phyloP scores from a whole-genome alignment of 2,888 invertebrate genomes.

The Koerneria pararmatus region DNA sequence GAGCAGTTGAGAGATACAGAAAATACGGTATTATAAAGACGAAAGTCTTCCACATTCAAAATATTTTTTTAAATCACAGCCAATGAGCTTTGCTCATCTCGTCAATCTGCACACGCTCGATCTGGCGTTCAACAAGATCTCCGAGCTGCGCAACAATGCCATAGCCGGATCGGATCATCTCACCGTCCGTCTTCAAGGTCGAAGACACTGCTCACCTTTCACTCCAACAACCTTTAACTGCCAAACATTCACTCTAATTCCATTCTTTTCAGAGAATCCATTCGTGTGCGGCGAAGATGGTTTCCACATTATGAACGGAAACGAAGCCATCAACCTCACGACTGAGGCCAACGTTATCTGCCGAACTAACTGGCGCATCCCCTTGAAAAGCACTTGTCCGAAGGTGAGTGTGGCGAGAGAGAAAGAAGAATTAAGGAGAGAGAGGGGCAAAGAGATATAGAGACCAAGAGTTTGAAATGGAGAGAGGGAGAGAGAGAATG shows the following conservation, averaged over 20 bases:
- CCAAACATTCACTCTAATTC: not conserved
- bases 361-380: slow-evolving; percentile 41
- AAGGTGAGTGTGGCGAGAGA: slow-evolving; percentile 30
- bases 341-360: slow-evolving; percentile 56
- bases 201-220: not conserved
- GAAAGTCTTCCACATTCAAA: too few species aligned
- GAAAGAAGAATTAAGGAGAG: too few species aligned
- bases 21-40: too few species aligned
- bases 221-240: not conserved
- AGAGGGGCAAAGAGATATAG: too few species aligned
- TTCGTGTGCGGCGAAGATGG: slow-evolving; percentile 58
- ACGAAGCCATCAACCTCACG: slow-evolving; percentile 56
- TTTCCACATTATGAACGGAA: slow-evolving; percentile 59
- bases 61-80: slow-evolving; percentile 33
- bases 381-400: slow-evolving; percentile 49
- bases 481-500: too few species aligned
- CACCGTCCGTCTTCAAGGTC: slow-evolving; percentile 56
- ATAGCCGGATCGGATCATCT: slow-evolving; percentile 53
- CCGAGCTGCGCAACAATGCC: slow-evolving; percentile 45
- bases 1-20: too few species aligned
- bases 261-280: slow-evolving; percentile 55
- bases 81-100: slow-evolving; percentile 71
- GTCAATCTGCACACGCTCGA: slow-evolving; percentile 85
- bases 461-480: too few species aligned
- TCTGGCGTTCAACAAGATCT: slow-evolving; percentile 73